Conservation (phyloP, 2,113 vertebrate species). For the Dendropsophus ebraccatus region DNA sequence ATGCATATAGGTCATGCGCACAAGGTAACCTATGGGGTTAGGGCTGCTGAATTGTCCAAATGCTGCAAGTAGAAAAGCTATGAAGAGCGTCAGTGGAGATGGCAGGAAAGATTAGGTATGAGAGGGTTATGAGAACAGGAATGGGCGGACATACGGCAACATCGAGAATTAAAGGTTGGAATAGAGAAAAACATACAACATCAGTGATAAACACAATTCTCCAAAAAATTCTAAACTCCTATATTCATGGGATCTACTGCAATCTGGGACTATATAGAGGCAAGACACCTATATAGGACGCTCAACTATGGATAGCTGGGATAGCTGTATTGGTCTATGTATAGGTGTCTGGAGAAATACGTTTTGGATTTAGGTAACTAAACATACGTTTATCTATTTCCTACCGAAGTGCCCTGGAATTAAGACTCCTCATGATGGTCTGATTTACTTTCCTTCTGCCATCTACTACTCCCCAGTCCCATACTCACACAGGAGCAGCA, state of each 20-base stretch:
- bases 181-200: slow-evolving; percentile 30
- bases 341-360: neutral
- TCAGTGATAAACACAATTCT: slow-evolving; percentile 17
- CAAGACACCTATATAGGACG: neutral
- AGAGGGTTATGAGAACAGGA: neutral
- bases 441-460: neutral
- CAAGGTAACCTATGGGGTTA: neutral
- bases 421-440: neutral
- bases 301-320: neutral
- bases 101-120: neutral
- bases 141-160: neutral
- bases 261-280: neutral
- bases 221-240: too few species aligned
- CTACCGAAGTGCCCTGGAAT: too few species aligned
- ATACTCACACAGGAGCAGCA: slow-evolving; percentile 95
- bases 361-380: neutral
- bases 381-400: too few species aligned
- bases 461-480: too few species aligned
- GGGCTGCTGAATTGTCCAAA: neutral
- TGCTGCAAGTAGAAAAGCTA: slow-evolving; percentile 10
- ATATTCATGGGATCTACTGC: too few species aligned
- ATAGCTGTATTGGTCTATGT: neutral
- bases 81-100: neutral
- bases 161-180: neutral
- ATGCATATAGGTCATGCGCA: neutral